These are phyloP conservation scores for Hemicordylus capensis DNA, from an alignment of 2,113 vertebrate species.

Conservation along the genomic window DNA sequence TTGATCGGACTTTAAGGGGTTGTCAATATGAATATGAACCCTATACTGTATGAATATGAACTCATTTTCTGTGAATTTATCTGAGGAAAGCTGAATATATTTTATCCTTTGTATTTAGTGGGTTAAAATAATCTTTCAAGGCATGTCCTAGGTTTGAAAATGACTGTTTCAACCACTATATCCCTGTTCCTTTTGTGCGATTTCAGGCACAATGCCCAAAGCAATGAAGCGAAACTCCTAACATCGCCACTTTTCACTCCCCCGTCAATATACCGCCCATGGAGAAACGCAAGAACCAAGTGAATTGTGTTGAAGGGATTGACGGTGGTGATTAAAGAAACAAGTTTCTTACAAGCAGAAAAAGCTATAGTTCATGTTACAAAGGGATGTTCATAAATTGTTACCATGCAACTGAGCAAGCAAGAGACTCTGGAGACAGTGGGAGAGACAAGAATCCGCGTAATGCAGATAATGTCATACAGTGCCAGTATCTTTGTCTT, in stretches of 20 bases:
- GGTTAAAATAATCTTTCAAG: neutral
- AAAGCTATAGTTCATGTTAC: constrained; percentile 38
- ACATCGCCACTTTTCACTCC: constrained; percentile 57
- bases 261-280: constrained; percentile 26
- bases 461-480: constrained; percentile 28
- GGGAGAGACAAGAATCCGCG: constrained; percentile 6
- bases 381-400: constrained; percentile 28
- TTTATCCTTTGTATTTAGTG: neutral
- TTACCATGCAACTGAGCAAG: constrained; percentile 38
- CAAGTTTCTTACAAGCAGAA: constrained; percentile 44
- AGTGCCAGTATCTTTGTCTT: neutral
- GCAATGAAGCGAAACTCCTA: constrained; percentile 37
- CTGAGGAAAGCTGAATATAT: neutral
- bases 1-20: neutral
- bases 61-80: neutral
- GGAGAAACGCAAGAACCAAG: constrained; percentile 58
- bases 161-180: neutral
- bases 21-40: too few species aligned
- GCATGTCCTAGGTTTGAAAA: neutral
- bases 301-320: constrained; percentile 23
- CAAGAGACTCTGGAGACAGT: neutral
- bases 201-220: constrained; percentile 27
- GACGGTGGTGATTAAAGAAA: constrained; percentile 59
- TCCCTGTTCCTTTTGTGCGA: neutral
- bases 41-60: neutral